These are phyloP conservation scores for Marronus borbonicus DNA, from an alignment of 2,888 invertebrate genomes.

Conservation along the genomic window DNA sequence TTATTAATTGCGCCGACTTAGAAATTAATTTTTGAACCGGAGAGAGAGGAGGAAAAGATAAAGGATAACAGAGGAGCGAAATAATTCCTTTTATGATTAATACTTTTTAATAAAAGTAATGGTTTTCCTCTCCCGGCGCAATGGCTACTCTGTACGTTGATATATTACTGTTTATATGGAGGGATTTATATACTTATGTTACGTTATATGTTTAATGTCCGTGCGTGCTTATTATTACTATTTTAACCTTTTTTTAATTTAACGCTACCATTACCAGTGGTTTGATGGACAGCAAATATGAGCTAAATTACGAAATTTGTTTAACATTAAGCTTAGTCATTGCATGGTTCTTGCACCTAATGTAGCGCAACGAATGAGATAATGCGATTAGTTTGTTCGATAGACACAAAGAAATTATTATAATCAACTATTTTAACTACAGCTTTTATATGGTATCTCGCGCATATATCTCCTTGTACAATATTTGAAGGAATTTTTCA, in stretches of 20 bases:
- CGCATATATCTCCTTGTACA: too few relatives aligned
- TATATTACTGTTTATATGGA: constrained; percentile 11
- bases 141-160: constrained; percentile 4
- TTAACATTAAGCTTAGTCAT: constrained; percentile 11
- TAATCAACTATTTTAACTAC: background rate
- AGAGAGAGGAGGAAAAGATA: background rate
- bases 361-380: constrained; percentile 18
- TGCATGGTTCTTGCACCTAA: background rate
- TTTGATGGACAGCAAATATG: constrained; percentile 16
- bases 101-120: constrained; percentile 38
- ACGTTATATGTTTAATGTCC: background rate
- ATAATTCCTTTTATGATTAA: constrained; percentile 39
- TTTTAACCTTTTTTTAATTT: background rate
- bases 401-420: constrained; percentile 4
- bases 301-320: constrained; percentile 23
- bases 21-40: constrained; percentile 36
- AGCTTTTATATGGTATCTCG: too few relatives aligned
- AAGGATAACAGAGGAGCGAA: constrained; percentile 9
- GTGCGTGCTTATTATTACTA: background rate
- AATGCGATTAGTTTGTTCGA: background rate
- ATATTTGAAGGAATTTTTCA: too few relatives aligned
- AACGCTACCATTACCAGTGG: background rate
- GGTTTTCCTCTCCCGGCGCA: constrained; percentile 17
- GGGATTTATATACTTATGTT: background rate
- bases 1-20: constrained; percentile 40